These are phyloP conservation scores for Lamprotornis superbus DNA, from an alignment of 2,113 vertebrate genomes.

Conservation along the genomic window DNA sequence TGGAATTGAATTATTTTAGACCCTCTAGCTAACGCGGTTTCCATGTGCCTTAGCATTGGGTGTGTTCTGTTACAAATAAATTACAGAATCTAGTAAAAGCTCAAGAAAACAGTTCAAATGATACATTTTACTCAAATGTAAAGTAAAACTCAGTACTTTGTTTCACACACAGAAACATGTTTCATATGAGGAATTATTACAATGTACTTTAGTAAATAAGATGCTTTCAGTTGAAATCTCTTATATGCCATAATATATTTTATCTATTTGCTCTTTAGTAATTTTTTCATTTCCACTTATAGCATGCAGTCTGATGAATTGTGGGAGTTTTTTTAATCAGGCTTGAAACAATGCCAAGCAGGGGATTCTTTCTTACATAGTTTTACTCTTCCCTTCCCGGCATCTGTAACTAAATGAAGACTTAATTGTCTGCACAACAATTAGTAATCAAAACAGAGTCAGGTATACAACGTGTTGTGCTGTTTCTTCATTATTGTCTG, in stretches of 20 bases:
- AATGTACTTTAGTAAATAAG: not conserved
- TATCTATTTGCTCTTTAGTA: not conserved
- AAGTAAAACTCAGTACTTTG: not conserved
- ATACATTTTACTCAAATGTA: not conserved
- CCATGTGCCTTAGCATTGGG: rapidly evolving
- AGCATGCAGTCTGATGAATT: not conserved
- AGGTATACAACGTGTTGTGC: not conserved
- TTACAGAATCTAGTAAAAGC: not conserved
- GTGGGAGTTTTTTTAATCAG: not conserved
- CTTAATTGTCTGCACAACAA: not conserved
- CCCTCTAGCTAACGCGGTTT: not conserved
- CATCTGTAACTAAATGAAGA: not conserved
- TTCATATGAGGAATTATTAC: not conserved
- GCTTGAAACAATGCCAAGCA: not conserved
- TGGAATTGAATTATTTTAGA: not conserved
- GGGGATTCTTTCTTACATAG: not conserved
- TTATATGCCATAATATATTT: not conserved
- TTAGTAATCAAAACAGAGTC: not conserved
- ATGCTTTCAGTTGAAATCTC: not conserved
- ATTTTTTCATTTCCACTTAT: not conserved
- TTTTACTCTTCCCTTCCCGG: not conserved
- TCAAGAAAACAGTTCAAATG: not conserved
- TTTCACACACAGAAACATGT: not conserved
- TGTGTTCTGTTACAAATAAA: not conserved
- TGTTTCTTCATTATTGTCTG: not conserved